Percentiles rank a stretch among this genome's conserved stretches.
These are phyloP conservation scores for Dastarcus helophoroides DNA, from an alignment of 2,888 invertebrate genomes.

Conservation along the genomic window DNA sequence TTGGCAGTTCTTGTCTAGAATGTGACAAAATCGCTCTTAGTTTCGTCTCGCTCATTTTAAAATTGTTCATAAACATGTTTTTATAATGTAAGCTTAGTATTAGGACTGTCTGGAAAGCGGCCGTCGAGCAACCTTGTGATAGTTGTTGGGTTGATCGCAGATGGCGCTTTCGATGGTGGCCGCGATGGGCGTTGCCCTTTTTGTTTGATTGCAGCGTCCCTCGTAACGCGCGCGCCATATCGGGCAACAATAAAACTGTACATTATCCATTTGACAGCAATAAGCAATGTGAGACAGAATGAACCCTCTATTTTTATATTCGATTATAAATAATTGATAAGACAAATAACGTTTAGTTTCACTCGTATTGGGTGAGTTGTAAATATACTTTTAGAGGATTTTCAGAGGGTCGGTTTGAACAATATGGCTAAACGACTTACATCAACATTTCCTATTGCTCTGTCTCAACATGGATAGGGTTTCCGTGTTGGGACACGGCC, in stretches of 20 bases:
- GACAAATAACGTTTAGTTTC: slow-evolving; percentile 30
- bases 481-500: too few relatives aligned
- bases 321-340: slow-evolving; percentile 35
- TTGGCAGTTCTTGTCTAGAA: too few relatives aligned
- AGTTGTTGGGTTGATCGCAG: slow-evolving; percentile 33
- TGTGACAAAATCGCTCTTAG: slow-evolving; percentile 29
- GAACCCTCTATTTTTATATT: slow-evolving; percentile 43
- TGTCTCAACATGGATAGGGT: too few relatives aligned
- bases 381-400: slow-evolving; percentile 11
- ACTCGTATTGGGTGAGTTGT: slow-evolving; percentile 27
- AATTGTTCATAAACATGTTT: slow-evolving; percentile 31
- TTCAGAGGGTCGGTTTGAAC: slow-evolving; percentile 32
- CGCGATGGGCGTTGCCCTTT: not conserved
- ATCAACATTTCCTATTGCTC: too few relatives aligned
- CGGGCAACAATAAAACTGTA: slow-evolving; percentile 28
- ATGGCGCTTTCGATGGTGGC: too few relatives aligned
- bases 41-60: slow-evolving; percentile 31
- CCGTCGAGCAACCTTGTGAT: slow-evolving; percentile 30
- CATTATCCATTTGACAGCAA: slow-evolving; percentile 38
- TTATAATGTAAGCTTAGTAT: slow-evolving; percentile 28
- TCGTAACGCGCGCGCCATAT: slow-evolving; percentile 5
- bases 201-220: slow-evolving; percentile 5
- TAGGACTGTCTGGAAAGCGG: slow-evolving; percentile 22
- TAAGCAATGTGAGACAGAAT: slow-evolving; percentile 39
- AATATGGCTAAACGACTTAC: too few relatives aligned